Evolutionary conservation across 2,113 vertebrate genomes (phyloP).

Genomic region (Malaclemys terrapin): DNA sequence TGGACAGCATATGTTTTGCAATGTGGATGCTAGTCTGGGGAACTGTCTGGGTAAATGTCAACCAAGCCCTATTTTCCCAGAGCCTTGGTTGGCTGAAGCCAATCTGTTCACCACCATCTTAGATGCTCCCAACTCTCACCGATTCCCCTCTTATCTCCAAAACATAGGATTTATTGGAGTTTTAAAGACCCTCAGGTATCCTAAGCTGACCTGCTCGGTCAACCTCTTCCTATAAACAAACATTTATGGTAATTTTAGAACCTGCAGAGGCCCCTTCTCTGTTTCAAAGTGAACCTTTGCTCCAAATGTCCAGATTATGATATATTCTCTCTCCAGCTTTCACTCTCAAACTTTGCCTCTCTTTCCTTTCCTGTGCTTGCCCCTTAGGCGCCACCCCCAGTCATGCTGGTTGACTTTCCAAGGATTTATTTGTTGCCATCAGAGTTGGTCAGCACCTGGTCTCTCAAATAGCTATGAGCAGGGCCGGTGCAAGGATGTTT

Average conservation of each 20-base stretch:
- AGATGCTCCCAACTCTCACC: slow-evolving; percentile 51
- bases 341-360: neutral
- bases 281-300: slow-evolving; percentile 62
- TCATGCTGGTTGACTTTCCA: neutral
- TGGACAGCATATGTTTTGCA: neutral
- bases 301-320: slow-evolving; percentile 48
- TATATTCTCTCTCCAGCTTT: slow-evolving; percentile 33
- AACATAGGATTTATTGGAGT: slow-evolving; percentile 63
- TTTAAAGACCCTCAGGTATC: slow-evolving; percentile 62
- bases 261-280: slow-evolving; percentile 48
- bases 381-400: neutral
- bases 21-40: neutral
- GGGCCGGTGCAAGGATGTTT: too few species aligned
- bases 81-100: slow-evolving; percentile 19
- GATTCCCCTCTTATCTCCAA: slow-evolving; percentile 67
- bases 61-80: slow-evolving; percentile 32
- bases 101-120: neutral
- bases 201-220: slow-evolving; percentile 66
- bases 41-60: slow-evolving; percentile 18
- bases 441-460: neutral
- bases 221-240: slow-evolving; percentile 72
- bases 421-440: neutral
- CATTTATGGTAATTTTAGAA: slow-evolving; percentile 72
- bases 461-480: neutral
- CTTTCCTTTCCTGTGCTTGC: neutral